Evolutionary conservation across 2,888 invertebrate species (phyloP).

Genomic region (Dione vanillae): DNA sequence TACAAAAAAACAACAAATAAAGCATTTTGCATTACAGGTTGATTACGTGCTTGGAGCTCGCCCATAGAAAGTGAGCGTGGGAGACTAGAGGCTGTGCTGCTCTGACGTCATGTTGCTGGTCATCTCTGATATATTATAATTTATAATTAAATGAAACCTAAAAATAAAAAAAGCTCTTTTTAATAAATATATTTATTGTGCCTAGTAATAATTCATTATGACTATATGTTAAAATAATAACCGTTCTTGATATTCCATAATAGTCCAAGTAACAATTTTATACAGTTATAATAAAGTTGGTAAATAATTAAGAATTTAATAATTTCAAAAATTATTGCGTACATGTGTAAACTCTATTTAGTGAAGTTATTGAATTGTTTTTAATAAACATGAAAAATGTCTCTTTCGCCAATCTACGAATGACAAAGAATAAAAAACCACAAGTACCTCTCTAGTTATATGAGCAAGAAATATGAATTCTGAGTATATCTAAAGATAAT

Average conservation of each 20-base stretch:
- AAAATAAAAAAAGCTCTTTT: not conserved
- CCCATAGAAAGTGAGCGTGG: conserved; percentile 75
- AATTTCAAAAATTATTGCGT: too few relatives aligned
- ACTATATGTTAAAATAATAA: not conserved
- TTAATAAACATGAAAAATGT: too few relatives aligned
- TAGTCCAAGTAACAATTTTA: not conserved
- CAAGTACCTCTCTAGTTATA: not conserved
- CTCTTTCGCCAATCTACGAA: too few relatives aligned
- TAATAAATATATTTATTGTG: not conserved
- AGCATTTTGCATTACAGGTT: conserved; percentile 53
- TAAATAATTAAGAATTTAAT: too few relatives aligned
- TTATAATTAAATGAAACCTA: not conserved
- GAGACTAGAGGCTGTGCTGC: conserved; percentile 51
- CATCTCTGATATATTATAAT: conserved; percentile 12
- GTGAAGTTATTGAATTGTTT: too few relatives aligned
- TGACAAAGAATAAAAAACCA: not conserved
- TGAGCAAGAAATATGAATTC: not conserved
- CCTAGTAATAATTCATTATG: too few relatives aligned
- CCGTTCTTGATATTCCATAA: not conserved
- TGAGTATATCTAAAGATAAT: conserved; percentile 1
- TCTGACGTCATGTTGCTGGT: conserved; percentile 33
- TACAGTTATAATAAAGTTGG: too few relatives aligned
- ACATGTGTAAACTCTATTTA: too few relatives aligned
- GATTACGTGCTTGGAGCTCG: conserved; percentile 57
- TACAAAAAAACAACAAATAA: conserved; percentile 5